Percentiles rank a stretch among this genome's conserved stretches.
Evolutionary conservation across 1,140 invertebrate genomes (phyloP).

Genomic region (Drosophila orosa): DNA sequence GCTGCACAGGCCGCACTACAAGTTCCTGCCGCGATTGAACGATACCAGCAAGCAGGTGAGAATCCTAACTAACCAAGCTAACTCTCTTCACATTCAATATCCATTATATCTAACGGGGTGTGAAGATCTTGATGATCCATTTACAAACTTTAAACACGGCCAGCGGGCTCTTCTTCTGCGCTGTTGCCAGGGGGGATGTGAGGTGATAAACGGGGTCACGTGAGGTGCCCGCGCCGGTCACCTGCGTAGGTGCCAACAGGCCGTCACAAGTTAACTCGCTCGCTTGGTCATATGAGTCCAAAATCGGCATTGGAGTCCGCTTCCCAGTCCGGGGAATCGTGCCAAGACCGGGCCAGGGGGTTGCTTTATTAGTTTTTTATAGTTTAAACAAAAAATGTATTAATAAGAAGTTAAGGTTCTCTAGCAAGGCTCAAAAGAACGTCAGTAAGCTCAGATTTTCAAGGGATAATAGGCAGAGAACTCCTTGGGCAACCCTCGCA

Average conservation of each 20-base stretch:
- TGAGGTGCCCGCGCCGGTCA: conserved; percentile 20
- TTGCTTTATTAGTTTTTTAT: not conserved
- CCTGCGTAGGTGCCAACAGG: conserved; percentile 72
- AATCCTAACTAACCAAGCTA: not conserved
- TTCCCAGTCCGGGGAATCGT: conserved; percentile 22
- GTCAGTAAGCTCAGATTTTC: no score
- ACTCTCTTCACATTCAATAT: no score
- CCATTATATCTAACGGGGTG: conserved; percentile 2
- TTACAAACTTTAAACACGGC: conserved; percentile 25
- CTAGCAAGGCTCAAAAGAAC: no score
- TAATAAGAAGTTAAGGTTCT: no score
- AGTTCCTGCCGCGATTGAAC: conserved; percentile 53
- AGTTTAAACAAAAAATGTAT: rapidly evolving
- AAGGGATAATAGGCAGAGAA: not conserved
- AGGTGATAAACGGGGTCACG: conserved; percentile 43
- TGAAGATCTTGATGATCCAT: not conserved
- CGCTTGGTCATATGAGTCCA: conserved; percentile 61
- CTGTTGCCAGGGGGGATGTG: conserved; percentile 35
- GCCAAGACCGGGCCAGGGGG: conserved; percentile 22
- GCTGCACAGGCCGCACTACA: conserved; percentile 31
- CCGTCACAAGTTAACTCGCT: conserved; percentile 55
- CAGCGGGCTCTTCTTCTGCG: conserved; percentile 9
- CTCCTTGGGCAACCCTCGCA: conserved; percentile 8
- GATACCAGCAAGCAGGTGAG: conserved; percentile 29
- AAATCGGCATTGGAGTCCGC: not conserved